A percentile compares a stretch with the other conserved stretches of the same genome.
Evolutionary conservation across 2,888 invertebrate species (phyloP).

Genomic region (Limenitis camilla): DNA sequence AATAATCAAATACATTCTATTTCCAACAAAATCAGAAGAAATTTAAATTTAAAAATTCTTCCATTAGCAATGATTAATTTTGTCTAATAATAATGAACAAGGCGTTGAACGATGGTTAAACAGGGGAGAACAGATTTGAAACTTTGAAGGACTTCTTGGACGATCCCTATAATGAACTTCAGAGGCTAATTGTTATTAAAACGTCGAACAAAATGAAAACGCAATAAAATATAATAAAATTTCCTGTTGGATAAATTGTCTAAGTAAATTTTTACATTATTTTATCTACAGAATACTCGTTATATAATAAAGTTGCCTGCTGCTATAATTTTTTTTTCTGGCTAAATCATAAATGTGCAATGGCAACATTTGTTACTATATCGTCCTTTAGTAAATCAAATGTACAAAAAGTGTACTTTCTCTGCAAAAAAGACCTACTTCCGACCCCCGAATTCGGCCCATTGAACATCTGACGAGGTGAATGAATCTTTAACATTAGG

Average conservation of each 20-base stretch:
- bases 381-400: constrained; percentile 51
- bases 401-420: constrained; percentile 43
- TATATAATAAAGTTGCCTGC: neutral
- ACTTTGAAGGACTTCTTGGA: constrained; percentile 18
- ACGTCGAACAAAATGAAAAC: neutral
- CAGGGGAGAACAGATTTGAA: constrained; percentile 8
- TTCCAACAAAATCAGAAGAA: constrained; percentile 9
- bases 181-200: constrained; percentile 11
- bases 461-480: constrained; percentile 73
- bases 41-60: neutral
- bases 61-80: neutral
- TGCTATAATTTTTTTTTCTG: neutral
- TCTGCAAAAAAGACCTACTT: constrained; percentile 55
- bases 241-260: neutral
- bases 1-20: constrained; percentile 8
- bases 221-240: neutral
- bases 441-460: constrained; percentile 52
- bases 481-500: constrained; percentile 60
- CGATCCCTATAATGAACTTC: constrained; percentile 12
- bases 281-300: no score
- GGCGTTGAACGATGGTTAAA: constrained; percentile 1
- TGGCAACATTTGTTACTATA: constrained; percentile 22
- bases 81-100: neutral
- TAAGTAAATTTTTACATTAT: neutral
- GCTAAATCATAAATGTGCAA: neutral